Percentiles rank a stretch among this genome's conserved stretches.
These are phyloP conservation scores for Aselliscus stoliczkanus DNA, from an alignment of 2,797 vertebrate genomes.

Conservation along the genomic window DNA sequence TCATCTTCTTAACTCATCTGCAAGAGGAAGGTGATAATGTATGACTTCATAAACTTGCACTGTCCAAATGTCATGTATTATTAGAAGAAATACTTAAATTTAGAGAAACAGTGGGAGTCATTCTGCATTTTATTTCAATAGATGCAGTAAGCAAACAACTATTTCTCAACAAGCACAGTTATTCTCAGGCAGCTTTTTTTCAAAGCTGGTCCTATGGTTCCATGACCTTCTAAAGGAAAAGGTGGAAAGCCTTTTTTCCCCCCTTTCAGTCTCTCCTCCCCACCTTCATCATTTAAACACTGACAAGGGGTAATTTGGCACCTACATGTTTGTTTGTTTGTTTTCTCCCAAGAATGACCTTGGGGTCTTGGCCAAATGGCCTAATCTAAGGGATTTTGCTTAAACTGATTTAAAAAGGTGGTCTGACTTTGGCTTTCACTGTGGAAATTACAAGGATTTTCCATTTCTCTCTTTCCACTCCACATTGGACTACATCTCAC, in stretches of 20 bases:
- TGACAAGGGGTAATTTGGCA: background rate
- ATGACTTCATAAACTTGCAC: constrained; percentile 51
- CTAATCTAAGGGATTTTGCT: background rate
- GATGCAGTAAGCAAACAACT: background rate
- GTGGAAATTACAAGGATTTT: background rate
- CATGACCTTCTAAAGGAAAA: background rate
- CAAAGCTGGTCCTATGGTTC: background rate
- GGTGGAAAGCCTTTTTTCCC: background rate
- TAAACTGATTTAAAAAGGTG: background rate
- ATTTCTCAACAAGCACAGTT: background rate
- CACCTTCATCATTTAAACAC: background rate
- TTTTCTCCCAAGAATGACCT: background rate
- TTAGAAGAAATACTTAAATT: constrained; percentile 25
- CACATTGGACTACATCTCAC: background rate
- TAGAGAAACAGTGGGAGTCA: background rate
- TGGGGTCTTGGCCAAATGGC: background rate
- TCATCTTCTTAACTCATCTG: constrained; percentile 41
- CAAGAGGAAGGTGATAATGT: constrained; percentile 44
- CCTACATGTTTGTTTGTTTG: background rate
- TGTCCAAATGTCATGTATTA: constrained; percentile 29
- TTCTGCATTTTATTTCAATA: background rate
- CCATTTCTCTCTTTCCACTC: background rate
- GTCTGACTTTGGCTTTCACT: constrained; percentile 17
- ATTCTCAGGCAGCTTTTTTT: background rate
- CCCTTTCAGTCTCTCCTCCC: background rate